A percentile compares a stretch with the other conserved stretches of the same genome.
These are phyloP conservation scores for Montifringilla adamsi DNA, from an alignment of 2,113 vertebrate genomes.

Conservation along the genomic window DNA sequence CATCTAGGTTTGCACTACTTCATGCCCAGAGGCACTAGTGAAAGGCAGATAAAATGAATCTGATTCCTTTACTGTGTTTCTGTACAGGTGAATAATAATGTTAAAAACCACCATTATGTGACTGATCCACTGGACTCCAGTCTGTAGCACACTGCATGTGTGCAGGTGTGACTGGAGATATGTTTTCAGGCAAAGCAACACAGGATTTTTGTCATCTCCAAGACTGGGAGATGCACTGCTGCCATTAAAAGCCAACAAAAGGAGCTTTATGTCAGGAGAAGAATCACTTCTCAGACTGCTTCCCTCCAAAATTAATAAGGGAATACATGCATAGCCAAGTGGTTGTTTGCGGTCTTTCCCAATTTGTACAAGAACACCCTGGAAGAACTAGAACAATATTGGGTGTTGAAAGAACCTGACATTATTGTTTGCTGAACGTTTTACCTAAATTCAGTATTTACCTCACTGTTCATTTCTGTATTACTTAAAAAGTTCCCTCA, in stretches of 20 bases:
- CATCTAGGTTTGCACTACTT: not conserved
- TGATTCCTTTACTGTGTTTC: not conserved
- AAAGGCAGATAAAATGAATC: not conserved
- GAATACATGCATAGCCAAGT: not conserved
- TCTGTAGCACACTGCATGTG: rapidly evolving
- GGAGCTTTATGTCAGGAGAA: not conserved
- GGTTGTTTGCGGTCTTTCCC: not conserved
- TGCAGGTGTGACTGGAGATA: not conserved
- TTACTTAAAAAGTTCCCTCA: not conserved
- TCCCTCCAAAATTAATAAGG: not conserved
- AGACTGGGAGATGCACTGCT: not conserved
- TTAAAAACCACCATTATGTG: not conserved
- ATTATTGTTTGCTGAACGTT: not conserved
- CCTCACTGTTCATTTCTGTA: not conserved
- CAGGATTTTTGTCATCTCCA: not conserved
- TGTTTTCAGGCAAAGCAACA: not conserved
- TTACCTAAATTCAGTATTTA: not conserved
- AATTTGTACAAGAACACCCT: not conserved
- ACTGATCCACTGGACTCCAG: not conserved
- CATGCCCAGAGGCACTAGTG: not conserved
- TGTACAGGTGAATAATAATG: not conserved
- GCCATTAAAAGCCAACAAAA: not conserved
- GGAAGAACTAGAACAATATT: not conserved
- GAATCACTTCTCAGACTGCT: not conserved
- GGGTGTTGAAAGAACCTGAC: not conserved